A percentile compares a stretch with the other conserved stretches of the same genome.
Conservation (phyloP, 1,140 invertebrate species). For the Caenorhabditis latens region DNA sequence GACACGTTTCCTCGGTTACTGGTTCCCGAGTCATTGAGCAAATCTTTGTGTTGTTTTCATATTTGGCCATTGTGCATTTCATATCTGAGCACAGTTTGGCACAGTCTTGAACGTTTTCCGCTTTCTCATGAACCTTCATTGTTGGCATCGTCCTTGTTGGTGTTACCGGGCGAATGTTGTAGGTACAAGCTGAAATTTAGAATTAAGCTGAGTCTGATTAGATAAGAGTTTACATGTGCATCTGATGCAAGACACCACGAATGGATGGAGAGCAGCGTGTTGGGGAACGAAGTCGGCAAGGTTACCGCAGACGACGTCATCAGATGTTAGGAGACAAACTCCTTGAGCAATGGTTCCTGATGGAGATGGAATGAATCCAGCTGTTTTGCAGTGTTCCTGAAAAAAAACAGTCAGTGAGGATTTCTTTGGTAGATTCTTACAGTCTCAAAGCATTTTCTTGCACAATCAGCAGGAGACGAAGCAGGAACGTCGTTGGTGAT, state of each 20-base stretch:
- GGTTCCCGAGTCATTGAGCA: slow-evolving; percentile 42
- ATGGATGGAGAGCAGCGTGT: slow-evolving; percentile 76
- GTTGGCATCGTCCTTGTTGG: slow-evolving; percentile 63
- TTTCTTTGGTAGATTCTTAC: slow-evolving; percentile 58
- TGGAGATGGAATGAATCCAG: slow-evolving; percentile 76
- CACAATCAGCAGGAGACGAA: slow-evolving; percentile 75
- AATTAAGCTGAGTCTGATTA: neutral
- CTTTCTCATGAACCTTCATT: slow-evolving; percentile 68
- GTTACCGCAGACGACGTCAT: slow-evolving; percentile 64
- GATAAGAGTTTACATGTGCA: slow-evolving; percentile 70
- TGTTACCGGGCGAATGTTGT: slow-evolving; percentile 68
- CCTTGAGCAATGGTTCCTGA: slow-evolving; percentile 69
- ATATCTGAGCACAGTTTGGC: slow-evolving; percentile 70
- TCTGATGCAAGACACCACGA: slow-evolving; percentile 76
- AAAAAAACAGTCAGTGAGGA: slow-evolving; percentile 60
- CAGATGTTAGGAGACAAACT: slow-evolving; percentile 75
- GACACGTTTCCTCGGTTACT: slow-evolving; percentile 17
- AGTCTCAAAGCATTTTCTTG: slow-evolving; percentile 75
- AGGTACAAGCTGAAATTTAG: slow-evolving; percentile 74
- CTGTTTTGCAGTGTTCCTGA: slow-evolving; percentile 72
- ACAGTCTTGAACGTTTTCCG: slow-evolving; percentile 72
- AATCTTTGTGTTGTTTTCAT: slow-evolving; percentile 69
- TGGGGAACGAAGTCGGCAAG: slow-evolving; percentile 70
- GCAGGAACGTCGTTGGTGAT: slow-evolving; percentile 77
- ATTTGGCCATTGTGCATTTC: slow-evolving; percentile 74